Evolutionary conservation across 2,888 invertebrate genomes (phyloP).

Genomic region (Mesoligia furuncula): DNA sequence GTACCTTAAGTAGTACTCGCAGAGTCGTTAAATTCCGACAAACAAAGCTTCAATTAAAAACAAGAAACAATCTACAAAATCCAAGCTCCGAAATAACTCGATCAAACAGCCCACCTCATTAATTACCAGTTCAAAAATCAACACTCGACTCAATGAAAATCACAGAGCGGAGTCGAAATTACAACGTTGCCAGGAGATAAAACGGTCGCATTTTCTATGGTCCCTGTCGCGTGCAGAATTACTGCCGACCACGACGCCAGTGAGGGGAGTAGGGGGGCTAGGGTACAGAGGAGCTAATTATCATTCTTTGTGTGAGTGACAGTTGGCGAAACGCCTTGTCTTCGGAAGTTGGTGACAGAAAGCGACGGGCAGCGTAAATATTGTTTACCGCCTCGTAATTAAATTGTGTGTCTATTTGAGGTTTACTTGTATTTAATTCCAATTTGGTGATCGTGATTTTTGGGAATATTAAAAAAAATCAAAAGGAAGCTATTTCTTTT

Average conservation of each 20-base stretch:
- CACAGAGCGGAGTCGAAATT: conserved; percentile 46
- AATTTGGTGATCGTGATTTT: conserved; percentile 22
- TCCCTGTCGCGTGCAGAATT: conserved; percentile 55
- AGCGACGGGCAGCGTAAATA: conserved; percentile 44
- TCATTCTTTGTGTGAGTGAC: conserved; percentile 69
- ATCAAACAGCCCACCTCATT: conserved; percentile 45
- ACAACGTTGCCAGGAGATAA: conserved; percentile 55
- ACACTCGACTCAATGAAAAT: conserved; percentile 41
- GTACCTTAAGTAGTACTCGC: not conserved
- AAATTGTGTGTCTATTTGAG: conserved; percentile 53
- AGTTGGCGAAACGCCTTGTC: conserved; percentile 53
- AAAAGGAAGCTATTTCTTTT: conserved; percentile 11
- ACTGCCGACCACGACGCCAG: conserved; percentile 23
- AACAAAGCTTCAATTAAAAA: conserved; percentile 29
- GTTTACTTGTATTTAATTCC: conserved; percentile 27
- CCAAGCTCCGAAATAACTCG: not conserved
- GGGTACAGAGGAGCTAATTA: conserved; percentile 62
- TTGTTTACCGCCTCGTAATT: conserved; percentile 48
- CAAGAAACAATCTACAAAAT: conserved; percentile 17
- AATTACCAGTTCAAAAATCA: conserved; percentile 54
- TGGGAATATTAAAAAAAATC: not conserved
- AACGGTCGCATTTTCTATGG: conserved; percentile 40
- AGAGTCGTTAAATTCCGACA: not conserved
- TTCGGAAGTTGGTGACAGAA: conserved; percentile 56
- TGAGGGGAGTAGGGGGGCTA: not conserved